Evolutionary conservation across 2,797 vertebrate species (phyloP), one percentile per base, ranked within the genome.

Genomic region (Alauda arvensis): DNA sequence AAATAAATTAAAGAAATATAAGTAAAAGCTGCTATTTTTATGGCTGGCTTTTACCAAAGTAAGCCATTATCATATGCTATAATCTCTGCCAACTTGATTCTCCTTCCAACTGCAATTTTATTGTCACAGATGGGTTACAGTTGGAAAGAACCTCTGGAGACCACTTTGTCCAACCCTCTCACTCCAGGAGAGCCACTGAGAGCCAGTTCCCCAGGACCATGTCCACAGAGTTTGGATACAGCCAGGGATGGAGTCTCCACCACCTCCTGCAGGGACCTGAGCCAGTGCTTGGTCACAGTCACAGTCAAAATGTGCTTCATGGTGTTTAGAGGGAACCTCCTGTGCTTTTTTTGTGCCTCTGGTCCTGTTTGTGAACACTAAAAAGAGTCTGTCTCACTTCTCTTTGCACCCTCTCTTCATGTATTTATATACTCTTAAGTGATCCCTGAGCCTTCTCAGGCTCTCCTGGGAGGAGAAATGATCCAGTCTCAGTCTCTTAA

Each of bases 141-240:
- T 4, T 71, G 68, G 14, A 15, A 68, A 39, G 16, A 8, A 65
- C 7, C 26, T 57, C 43, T 82, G 48, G 34, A 77, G 18, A 53
- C 14, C n/a, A 25, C 14, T 28, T 49, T 16, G 18, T 69, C 16
- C 65, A 49, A 31, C 0, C 1, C 8, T 33, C 21, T 28, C 1
- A 8, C 12, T 48, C 28, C 56, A 33, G 19, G 15, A 81, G 10
- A 16, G 18, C 7, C 33, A 39, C 34, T 6, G 42, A 43, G 11
- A 80, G 21, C 12, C 48, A 53, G 16, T 0, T 77, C 17, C 10
- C 21, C 62, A 46, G 7, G 21, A 40, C 28, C 24, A 5, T 0
- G 6, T 8, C 9, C 51, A 25, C 1, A 8, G 18, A 6, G 62
- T 51, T 3, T 46, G 1, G 51, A 7, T 24, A 62, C 3, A 15